A percentile compares a stretch with the other conserved stretches of the same genome.
These are phyloP conservation scores for Echiichthys vipera DNA, from an alignment of 2,797 vertebrate species.

Conservation along the genomic window DNA sequence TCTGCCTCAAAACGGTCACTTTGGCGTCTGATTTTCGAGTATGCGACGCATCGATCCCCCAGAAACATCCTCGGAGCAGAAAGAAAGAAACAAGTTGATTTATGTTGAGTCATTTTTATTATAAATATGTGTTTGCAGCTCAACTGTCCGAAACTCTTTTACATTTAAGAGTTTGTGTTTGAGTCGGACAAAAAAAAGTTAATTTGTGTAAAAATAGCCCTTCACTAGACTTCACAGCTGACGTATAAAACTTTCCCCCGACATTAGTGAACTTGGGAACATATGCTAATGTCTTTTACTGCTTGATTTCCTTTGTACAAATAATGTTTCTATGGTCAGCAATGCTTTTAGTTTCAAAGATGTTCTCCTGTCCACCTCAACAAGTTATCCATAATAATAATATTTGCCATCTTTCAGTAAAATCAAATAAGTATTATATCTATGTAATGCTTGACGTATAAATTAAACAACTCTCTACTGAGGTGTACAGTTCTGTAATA, in stretches of 20 bases:
- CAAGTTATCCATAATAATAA: slow-evolving; percentile 19
- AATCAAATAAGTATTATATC: slow-evolving; percentile 33
- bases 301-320: slow-evolving; percentile 35
- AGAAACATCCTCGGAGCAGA: not conserved
- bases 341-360: slow-evolving; percentile 53
- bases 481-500: slow-evolving; percentile 24
- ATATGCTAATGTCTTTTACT: slow-evolving; percentile 14
- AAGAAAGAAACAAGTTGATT: not conserved
- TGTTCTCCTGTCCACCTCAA: slow-evolving; percentile 19
- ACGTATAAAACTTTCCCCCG: slow-evolving; percentile 46
- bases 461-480: slow-evolving; percentile 56
- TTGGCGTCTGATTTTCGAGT: not conserved
- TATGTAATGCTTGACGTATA: not conserved
- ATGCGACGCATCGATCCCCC: not conserved
- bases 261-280: slow-evolving; percentile 10
- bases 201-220: slow-evolving; percentile 71
- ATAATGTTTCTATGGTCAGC: slow-evolving; percentile 34
- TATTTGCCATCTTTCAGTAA: slow-evolving; percentile 19
- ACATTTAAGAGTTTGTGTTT: slow-evolving; percentile 24
- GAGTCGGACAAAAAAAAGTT: slow-evolving; percentile 19
- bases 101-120: slow-evolving; percentile 71
- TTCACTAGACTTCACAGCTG: slow-evolving; percentile 34
- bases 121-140: slow-evolving; percentile 73
- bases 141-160: slow-evolving; percentile 24
- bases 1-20: slow-evolving; percentile 23